phyloP scores from a whole-genome alignment of 2,797 vertebrate genomes.

The Syngnathus rostellatus region DNA sequence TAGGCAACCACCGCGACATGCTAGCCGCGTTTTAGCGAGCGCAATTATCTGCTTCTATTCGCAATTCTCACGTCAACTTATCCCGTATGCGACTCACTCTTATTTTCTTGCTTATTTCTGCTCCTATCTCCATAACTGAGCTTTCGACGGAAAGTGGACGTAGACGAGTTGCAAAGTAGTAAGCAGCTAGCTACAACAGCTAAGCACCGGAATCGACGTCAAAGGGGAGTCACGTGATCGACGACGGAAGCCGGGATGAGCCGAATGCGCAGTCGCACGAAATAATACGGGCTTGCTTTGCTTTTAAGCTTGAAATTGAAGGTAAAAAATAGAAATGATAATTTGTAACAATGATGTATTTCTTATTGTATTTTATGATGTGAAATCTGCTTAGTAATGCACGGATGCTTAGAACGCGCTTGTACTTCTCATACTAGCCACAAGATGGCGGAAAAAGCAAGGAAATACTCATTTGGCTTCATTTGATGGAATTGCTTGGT shows the following conservation, averaged over 20 bases:
- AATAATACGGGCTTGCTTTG: too few species aligned
- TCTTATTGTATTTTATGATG: too few species aligned
- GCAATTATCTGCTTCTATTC: background rate
- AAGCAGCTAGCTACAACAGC: background rate
- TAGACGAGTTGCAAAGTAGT: background rate
- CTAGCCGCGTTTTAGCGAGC: constrained; percentile 9
- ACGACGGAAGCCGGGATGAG: constrained; percentile 2
- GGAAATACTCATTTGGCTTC: background rate
- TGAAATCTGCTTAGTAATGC: too few species aligned
- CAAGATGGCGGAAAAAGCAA: constrained; percentile 43
- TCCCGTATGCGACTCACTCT: constrained; percentile 48
- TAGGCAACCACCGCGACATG: background rate
- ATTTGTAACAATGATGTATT: too few species aligned
- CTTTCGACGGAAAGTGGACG: background rate
- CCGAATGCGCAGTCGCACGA: background rate
- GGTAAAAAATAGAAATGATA: too few species aligned
- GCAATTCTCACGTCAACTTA: background rate
- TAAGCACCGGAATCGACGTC: constrained; percentile 3
- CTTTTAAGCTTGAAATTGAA: too few species aligned
- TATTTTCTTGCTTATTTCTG: constrained; percentile 78
- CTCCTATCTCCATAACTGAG: constrained; percentile 69
- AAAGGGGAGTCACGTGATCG: constrained; percentile 20
- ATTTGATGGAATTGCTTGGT: background rate
- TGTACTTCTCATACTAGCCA: constrained; percentile 21
- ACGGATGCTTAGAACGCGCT: too few species aligned